A percentile compares a stretch with the other conserved stretches of the same genome.
Evolutionary conservation across 2,888 invertebrate genomes (phyloP).

Genomic region (Boloria selene): DNA sequence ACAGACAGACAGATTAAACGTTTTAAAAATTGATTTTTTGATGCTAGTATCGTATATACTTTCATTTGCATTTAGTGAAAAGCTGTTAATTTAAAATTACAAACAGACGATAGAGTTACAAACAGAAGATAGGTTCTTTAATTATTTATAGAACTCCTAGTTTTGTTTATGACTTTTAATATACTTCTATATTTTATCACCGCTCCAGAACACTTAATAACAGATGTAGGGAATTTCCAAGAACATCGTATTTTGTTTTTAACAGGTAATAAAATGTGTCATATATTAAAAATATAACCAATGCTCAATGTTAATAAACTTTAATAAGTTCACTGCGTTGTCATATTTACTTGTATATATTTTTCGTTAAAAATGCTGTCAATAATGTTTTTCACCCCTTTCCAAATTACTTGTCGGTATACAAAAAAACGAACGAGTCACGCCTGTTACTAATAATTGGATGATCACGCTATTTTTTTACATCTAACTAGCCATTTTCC

Average conservation of each 20-base stretch:
- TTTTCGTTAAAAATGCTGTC: constrained; percentile 6
- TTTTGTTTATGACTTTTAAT: too few species aligned
- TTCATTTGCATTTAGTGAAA: too few species aligned
- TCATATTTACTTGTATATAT: not conserved
- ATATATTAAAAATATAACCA: constrained; percentile 22
- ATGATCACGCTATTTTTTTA: constrained; percentile 13
- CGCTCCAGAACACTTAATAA: too few species aligned
- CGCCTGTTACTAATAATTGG: constrained; percentile 4
- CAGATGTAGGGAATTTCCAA: not conserved
- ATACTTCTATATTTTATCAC: too few species aligned
- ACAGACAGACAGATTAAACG: too few species aligned
- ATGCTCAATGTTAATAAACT: constrained; percentile 28
- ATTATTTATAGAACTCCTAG: too few species aligned
- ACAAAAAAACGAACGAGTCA: constrained; percentile 9
- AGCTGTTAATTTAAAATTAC: too few species aligned
- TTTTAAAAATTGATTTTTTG: too few species aligned
- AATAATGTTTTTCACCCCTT: constrained; percentile 8
- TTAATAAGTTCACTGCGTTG: constrained; percentile 21
- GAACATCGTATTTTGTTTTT: not conserved
- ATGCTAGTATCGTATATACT: too few species aligned
- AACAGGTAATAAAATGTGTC: constrained; percentile 23
- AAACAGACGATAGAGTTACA: too few species aligned
- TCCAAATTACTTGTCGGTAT: not conserved
- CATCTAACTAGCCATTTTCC: constrained; percentile 16
- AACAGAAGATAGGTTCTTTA: too few species aligned